These are phyloP conservation scores for Eidolon dupreanum DNA, from an alignment of 2,797 vertebrate species.

Conservation along the genomic window DNA sequence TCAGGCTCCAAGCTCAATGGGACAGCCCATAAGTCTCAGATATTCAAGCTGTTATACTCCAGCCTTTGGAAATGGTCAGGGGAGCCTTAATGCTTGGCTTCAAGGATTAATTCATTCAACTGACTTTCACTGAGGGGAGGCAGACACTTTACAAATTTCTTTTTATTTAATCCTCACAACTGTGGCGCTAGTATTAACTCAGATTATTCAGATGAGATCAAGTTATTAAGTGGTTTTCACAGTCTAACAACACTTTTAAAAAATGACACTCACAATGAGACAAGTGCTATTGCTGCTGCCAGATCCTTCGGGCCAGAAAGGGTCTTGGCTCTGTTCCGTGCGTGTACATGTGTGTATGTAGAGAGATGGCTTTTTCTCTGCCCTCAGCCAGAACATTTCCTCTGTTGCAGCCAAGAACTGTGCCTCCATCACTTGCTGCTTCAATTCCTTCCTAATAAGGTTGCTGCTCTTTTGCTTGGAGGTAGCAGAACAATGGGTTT, in stretches of 20 bases:
- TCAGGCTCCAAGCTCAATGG: not conserved
- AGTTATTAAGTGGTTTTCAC: conserved; percentile 72
- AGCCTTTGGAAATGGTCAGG: conserved; percentile 20
- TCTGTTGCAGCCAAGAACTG: not conserved
- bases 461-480: not conserved
- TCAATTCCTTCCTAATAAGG: not conserved
- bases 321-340: not conserved
- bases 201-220: conserved; percentile 74
- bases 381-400: not conserved
- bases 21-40: not conserved
- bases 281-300: conserved; percentile 33
- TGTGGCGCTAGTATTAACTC: conserved; percentile 54
- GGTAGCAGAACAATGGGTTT: not conserved
- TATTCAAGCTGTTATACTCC: not conserved
- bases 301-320: conserved; percentile 51
- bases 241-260: conserved; percentile 57
- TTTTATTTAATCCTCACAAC: conserved; percentile 66
- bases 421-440: not conserved
- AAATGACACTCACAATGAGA: conserved; percentile 55
- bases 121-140: conserved; percentile 37
- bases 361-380: not conserved
- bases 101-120: not conserved
- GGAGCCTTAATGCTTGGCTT: not conserved
- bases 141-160: conserved; percentile 45
- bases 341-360: not conserved